phyloP scores from a whole-genome alignment of 2,113 vertebrate genomes.

The Colossoma macropomum region DNA sequence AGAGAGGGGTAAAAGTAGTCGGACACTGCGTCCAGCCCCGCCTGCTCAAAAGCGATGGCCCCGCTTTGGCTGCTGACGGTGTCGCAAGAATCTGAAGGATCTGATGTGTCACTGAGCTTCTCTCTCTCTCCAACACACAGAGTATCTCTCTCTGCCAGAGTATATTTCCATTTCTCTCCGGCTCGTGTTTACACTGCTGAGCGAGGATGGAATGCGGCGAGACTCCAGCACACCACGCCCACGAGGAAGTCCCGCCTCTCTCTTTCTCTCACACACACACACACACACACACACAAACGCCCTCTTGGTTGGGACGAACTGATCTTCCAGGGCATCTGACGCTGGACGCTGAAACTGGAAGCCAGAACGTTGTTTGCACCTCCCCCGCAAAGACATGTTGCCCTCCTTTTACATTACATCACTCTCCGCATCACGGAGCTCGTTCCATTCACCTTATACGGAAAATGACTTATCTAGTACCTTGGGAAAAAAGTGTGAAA shows the following conservation, averaged over 20 bases:
- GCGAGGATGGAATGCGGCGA: not conserved
- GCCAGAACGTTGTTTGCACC: not conserved
- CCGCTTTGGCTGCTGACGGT: not conserved
- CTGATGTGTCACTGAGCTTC: not conserved
- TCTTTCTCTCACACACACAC: not conserved
- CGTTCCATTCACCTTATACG: slow-evolving; percentile 4
- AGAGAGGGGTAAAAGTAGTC: slow-evolving; percentile 69
- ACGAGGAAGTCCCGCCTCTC: slow-evolving; percentile 55
- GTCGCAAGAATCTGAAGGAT: slow-evolving; percentile 42
- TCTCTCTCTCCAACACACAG: not conserved
- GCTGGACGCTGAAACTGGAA: no score
- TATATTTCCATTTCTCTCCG: slow-evolving; percentile 11
- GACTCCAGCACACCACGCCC: not conserved
- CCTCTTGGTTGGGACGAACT: no score
- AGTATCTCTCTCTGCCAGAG: slow-evolving; percentile 8
- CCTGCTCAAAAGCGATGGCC: not conserved
- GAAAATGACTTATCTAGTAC: not conserved
- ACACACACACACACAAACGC: not conserved
- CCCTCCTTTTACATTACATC: slow-evolving; percentile 4
- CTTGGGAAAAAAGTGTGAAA: not conserved
- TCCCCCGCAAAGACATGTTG: not conserved
- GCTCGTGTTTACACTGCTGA: slow-evolving; percentile 34
- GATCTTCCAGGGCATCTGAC: not conserved
- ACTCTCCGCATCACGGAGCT: not conserved
- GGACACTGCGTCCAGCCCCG: slow-evolving; percentile 48